Evolutionary conservation across 2,888 invertebrate species (phyloP).

Genomic region (Caradrina clavipalpis): DNA sequence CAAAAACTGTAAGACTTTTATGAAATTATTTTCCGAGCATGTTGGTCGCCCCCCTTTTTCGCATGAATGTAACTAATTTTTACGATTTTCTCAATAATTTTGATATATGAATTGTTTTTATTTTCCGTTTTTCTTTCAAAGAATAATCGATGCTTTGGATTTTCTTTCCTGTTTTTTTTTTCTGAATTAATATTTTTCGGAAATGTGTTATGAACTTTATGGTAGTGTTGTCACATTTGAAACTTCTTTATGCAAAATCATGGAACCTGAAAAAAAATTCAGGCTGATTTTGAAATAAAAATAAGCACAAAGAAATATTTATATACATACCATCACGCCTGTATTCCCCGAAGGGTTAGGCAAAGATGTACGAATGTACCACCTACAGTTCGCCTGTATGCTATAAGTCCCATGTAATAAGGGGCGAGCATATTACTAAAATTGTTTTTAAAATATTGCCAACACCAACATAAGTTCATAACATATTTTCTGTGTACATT

Average conservation of each 20-base stretch:
- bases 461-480: conserved; percentile 33
- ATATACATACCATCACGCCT: too few species aligned
- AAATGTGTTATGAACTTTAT: conserved; percentile 52
- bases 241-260: too few species aligned
- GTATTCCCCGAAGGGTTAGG: too few species aligned
- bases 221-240: neutral
- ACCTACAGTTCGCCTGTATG: too few species aligned
- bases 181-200: conserved; percentile 48
- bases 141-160: conserved; percentile 43
- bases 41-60: conserved; percentile 17
- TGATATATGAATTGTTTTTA: conserved; percentile 48
- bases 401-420: too few species aligned
- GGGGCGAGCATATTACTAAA: too few species aligned
- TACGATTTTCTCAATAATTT: conserved; percentile 50
- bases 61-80: conserved; percentile 68
- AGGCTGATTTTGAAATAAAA: too few species aligned
- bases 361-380: too few species aligned
- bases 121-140: neutral
- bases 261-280: too few species aligned
- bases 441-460: neutral
- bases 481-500: conserved; percentile 62
- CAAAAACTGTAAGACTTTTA: neutral
- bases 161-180: conserved; percentile 44
- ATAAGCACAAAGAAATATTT: too few species aligned
- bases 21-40: conserved; percentile 37